phyloP scores from a whole-genome alignment of 2,113 vertebrate species.

The Edolisoma coerulescens region DNA sequence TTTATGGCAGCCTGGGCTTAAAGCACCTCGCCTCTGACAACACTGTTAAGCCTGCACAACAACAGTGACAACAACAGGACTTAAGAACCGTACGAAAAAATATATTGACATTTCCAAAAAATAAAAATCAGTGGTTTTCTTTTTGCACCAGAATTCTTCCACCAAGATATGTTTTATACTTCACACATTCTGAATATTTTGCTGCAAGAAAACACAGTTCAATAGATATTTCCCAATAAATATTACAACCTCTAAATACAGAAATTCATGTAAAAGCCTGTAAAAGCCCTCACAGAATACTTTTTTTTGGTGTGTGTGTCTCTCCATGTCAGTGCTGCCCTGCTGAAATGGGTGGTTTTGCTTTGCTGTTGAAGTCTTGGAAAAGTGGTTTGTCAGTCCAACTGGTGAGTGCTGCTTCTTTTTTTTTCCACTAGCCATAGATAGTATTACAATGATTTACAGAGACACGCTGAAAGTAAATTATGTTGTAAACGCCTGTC shows the following conservation, averaged over 20 bases:
- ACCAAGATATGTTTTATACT: background rate
- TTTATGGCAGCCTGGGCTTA: conserved; percentile 33
- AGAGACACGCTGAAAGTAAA: conserved; percentile 83
- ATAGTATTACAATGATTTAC: conserved; percentile 86
- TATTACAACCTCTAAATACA: background rate
- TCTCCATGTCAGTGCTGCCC: background rate
- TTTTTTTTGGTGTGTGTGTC: background rate
- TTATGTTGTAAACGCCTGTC: conserved; percentile 84
- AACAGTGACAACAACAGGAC: conserved; percentile 4
- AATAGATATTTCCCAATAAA: background rate
- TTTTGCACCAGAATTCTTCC: background rate
- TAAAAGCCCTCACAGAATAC: background rate
- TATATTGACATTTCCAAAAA: background rate
- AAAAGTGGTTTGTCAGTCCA: conserved; percentile 65
- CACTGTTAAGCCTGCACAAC: background rate
- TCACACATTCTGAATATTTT: background rate
- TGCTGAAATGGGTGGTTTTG: background rate
- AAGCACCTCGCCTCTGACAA: conserved; percentile 16
- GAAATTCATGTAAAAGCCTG: background rate
- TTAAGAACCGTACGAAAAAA: background rate
- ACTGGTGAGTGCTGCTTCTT: conserved; percentile 6
- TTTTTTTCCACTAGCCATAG: conserved; percentile 67
- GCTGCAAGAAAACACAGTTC: background rate
- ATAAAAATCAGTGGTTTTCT: background rate
- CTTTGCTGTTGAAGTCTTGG: background rate